Percentiles rank a stretch among this genome's conserved stretches.
Conservation (phyloP, 1,140 invertebrate genomes). For the Piezodorus guildinii region DNA sequence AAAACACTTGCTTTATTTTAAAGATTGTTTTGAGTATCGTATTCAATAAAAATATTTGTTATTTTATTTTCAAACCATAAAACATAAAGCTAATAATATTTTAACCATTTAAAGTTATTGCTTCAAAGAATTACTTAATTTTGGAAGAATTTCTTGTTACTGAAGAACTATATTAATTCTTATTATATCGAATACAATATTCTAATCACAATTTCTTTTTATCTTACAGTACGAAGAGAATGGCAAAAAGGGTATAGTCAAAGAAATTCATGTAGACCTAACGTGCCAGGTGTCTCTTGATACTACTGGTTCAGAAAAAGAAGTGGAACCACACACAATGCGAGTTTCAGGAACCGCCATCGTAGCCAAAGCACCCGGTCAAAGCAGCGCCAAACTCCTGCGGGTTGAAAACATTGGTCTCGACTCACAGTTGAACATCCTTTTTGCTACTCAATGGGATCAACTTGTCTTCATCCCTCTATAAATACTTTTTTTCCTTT, state of each 20-base stretch:
- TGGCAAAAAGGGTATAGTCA: constrained; percentile 32
- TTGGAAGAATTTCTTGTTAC: too few relatives aligned
- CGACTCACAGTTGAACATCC: constrained; percentile 49
- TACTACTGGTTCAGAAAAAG: constrained; percentile 42
- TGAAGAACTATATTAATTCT: too few relatives aligned
- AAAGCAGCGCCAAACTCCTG: constrained; percentile 39
- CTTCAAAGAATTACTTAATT: too few relatives aligned
- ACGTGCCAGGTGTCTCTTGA: constrained; percentile 48
- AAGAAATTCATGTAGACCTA: constrained; percentile 51
- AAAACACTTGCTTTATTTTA: too few relatives aligned
- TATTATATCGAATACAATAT: too few relatives aligned
- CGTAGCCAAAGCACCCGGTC: constrained; percentile 43
- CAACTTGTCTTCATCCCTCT: constrained; percentile 47
- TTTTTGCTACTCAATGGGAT: constrained; percentile 47
- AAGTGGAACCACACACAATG: constrained; percentile 46
- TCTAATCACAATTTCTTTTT: too few relatives aligned
- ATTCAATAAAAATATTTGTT: too few relatives aligned
- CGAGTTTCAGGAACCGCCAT: constrained; percentile 51
- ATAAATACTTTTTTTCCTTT: constrained; percentile 18
- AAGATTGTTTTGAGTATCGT: too few relatives aligned
- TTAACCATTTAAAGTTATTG: too few relatives aligned
- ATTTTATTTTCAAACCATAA: too few relatives aligned
- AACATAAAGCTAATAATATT: too few relatives aligned
- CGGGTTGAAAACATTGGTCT: constrained; percentile 51
- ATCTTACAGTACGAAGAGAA: background rate